phyloP scores from a whole-genome alignment of 2,113 vertebrate species.

The Leucosticte australis region DNA sequence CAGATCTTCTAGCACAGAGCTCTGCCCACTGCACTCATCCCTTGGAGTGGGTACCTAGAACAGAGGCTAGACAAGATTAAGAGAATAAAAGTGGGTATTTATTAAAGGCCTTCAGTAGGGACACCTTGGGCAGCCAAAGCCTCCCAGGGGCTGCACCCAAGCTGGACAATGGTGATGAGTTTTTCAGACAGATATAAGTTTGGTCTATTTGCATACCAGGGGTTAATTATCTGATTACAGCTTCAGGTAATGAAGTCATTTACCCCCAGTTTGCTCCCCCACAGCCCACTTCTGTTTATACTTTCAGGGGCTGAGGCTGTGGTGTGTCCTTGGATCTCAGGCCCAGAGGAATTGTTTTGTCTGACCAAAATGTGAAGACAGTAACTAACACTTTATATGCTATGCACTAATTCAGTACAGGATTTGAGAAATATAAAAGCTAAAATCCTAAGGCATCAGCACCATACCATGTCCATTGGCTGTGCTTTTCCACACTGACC shows the following conservation, averaged over 20 bases:
- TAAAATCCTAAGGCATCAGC: background rate
- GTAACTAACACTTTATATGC: background rate
- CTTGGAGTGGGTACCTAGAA: background rate
- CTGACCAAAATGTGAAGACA: background rate
- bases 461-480: background rate
- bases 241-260: background rate
- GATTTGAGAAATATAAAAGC: background rate
- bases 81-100: background rate
- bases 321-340: background rate
- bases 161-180: rapidly evolving
- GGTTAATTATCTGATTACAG: background rate
- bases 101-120: background rate
- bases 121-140: background rate
- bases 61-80: background rate
- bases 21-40: background rate
- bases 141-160: background rate
- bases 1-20: background rate
- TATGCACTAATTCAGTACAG: background rate
- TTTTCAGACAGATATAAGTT: background rate
- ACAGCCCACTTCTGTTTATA: background rate
- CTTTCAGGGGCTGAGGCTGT: background rate
- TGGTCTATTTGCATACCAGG: background rate
- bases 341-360: background rate
- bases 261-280: background rate
- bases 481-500: background rate